Evolutionary conservation across 2,888 invertebrate genomes (phyloP).

Genomic region (Dromius quadrimaculatus): DNA sequence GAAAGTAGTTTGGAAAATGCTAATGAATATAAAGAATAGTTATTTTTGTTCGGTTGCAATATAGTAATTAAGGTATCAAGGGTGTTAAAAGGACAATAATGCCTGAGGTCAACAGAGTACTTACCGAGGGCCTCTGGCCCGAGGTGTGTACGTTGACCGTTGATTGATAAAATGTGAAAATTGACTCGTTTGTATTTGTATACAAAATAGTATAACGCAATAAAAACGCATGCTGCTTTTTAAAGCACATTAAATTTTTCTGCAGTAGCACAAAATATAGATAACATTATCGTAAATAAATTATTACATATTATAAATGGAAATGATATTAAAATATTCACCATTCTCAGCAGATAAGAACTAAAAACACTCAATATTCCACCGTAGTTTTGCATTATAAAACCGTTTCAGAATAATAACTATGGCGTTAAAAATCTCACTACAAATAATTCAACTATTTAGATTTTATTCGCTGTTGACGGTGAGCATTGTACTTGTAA

Average conservation of each 20-base stretch:
- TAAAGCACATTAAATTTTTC: slow-evolving; percentile 37
- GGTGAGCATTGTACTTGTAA: too few relatives aligned
- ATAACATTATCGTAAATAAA: slow-evolving; percentile 40
- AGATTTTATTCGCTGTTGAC: background rate
- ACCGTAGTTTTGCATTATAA: background rate
- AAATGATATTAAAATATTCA: slow-evolving; percentile 43
- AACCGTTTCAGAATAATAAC: slow-evolving; percentile 24
- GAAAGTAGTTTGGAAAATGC: background rate
- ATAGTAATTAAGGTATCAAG: too few relatives aligned
- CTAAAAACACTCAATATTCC: slow-evolving; percentile 23
- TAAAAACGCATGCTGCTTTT: slow-evolving; percentile 42
- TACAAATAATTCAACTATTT: background rate
- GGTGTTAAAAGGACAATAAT: too few relatives aligned
- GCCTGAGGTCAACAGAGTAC: too few relatives aligned
- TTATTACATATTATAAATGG: slow-evolving; percentile 40
- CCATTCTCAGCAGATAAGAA: slow-evolving; percentile 4
- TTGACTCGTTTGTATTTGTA: slow-evolving; percentile 16
- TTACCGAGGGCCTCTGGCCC: too few relatives aligned
- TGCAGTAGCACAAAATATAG: slow-evolving; percentile 42
- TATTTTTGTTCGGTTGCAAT: slow-evolving; percentile 10
- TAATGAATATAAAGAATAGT: background rate
- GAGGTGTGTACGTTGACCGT: too few relatives aligned
- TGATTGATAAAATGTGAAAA: too few relatives aligned
- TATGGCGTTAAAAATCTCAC: background rate
- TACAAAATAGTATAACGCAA: slow-evolving; percentile 6